phyloP scores from a whole-genome alignment of 2,888 invertebrate species.

The Cryptosula pallasiana region DNA sequence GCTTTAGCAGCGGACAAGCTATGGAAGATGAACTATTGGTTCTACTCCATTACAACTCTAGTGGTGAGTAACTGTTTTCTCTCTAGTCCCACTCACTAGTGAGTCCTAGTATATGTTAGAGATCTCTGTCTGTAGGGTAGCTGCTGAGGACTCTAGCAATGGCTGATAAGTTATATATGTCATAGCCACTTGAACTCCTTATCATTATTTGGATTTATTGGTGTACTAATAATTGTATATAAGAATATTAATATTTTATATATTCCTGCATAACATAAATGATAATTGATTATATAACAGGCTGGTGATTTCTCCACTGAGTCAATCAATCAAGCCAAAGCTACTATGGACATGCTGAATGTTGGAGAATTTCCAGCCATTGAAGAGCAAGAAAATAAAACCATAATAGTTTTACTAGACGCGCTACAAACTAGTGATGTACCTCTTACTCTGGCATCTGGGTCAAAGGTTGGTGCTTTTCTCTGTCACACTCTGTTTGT shows the following conservation, averaged over 20 bases:
- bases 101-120: no score
- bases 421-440: neutral
- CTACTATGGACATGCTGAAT: neutral
- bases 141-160: no score
- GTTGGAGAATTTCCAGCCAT: neutral
- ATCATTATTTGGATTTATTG: no score
- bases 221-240: neutral
- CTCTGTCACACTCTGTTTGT: no score
- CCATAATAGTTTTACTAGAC: neutral
- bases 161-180: no score
- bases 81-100: no score
- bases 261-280: no score
- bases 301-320: neutral
- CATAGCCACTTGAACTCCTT: no score
- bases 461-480: neutral
- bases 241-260: no score
- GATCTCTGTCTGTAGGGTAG: no score
- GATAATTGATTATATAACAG: no score
- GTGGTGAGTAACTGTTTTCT: no score
- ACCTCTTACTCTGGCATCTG: neutral
- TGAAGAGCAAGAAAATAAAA: neutral
- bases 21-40: slow-evolving; percentile 12
- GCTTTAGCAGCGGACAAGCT: neutral
- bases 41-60: neutral
- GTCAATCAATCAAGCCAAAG: neutral